Evolutionary conservation across 2,113 vertebrate species (phyloP).

Genomic region (Xenus cinereus): DNA sequence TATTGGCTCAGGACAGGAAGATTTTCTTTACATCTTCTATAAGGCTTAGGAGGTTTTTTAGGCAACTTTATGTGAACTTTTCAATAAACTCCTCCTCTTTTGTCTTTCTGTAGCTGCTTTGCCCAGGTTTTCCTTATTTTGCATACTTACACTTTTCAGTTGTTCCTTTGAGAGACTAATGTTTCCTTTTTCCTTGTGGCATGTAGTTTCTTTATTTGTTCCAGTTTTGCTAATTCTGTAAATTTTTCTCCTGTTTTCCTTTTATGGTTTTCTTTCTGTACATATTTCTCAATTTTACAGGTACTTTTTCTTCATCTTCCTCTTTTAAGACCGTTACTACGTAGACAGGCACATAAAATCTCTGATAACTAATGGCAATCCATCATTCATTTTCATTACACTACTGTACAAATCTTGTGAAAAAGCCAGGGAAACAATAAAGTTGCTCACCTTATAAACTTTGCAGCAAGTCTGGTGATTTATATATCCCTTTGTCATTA

Average conservation of each 20-base stretch:
- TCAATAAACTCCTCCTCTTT: background rate
- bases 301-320: background rate
- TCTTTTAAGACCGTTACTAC: background rate
- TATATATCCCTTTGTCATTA: background rate
- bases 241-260: background rate
- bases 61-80: background rate
- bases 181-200: background rate
- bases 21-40: background rate
- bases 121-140: background rate
- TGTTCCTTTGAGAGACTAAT: background rate
- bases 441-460: background rate
- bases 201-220: background rate
- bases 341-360: accelerated
- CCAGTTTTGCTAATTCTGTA: background rate
- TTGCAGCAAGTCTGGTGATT: background rate
- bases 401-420: background rate
- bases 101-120: background rate
- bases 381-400: background rate
- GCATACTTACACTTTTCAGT: background rate
- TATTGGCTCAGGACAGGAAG: background rate
- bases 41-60: background rate
- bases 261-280: background rate
- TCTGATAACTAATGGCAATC: background rate
- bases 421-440: background rate
- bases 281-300: background rate